phyloP scores from a whole-genome alignment of 2,113 vertebrate genomes.

The Cervus canadensis region DNA sequence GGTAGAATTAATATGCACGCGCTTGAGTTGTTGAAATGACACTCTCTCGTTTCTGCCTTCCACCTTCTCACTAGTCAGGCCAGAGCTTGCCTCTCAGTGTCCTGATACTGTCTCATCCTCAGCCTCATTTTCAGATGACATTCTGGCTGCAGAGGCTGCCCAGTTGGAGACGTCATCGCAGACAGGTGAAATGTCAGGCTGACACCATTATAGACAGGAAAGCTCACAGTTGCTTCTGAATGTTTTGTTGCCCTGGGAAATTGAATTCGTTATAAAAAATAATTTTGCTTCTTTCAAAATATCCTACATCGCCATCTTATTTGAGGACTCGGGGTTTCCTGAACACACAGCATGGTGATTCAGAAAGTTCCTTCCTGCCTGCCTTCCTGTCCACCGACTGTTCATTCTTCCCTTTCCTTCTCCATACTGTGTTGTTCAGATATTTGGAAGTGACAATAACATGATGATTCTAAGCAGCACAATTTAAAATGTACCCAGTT shows the following conservation, averaged over 20 bases:
- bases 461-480: background rate
- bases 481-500: background rate
- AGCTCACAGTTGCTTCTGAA: background rate
- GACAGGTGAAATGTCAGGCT: background rate
- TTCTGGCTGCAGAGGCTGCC: background rate
- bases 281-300: background rate
- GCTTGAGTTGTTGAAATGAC: background rate
- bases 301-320: background rate
- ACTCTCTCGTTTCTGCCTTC: background rate
- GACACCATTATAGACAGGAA: background rate
- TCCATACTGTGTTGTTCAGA: too few relatives aligned
- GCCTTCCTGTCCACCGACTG: background rate
- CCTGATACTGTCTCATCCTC: background rate
- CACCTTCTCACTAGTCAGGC: background rate
- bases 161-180: background rate
- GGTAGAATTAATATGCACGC: background rate
- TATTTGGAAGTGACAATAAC: background rate
- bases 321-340: background rate
- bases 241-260: background rate
- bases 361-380: background rate
- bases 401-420: background rate
- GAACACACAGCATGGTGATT: background rate
- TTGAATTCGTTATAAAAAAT: background rate
- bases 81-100: background rate
- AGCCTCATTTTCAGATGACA: background rate